phyloP scores from a whole-genome alignment of 2,797 vertebrate genomes.

The Myotis myotis region DNA sequence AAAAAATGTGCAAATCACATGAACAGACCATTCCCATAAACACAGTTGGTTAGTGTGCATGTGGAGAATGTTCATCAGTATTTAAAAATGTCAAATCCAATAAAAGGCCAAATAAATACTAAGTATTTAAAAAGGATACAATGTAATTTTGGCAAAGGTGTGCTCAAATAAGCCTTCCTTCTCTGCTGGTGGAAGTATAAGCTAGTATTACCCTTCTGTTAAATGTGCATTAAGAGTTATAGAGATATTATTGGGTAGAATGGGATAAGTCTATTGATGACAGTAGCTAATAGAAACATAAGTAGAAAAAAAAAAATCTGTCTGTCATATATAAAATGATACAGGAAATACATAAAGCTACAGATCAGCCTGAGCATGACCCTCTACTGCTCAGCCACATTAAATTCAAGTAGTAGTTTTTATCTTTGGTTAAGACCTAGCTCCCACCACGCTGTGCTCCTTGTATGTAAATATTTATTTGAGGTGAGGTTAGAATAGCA shows the following conservation, averaged over 20 bases:
- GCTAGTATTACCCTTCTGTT: background rate
- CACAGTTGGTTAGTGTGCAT: background rate
- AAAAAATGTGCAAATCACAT: background rate
- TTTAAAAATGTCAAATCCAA: conserved; percentile 16
- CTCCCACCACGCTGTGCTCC: background rate
- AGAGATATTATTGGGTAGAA: background rate
- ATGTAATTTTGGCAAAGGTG: background rate
- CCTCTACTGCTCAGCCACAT: background rate
- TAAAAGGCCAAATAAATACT: background rate
- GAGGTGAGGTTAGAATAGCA: background rate
- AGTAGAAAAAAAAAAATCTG: background rate
- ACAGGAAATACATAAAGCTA: background rate
- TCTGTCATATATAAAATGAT: background rate
- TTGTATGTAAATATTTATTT: background rate
- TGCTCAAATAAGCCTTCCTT: background rate
- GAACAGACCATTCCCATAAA: background rate
- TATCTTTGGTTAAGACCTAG: background rate
- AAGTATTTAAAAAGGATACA: background rate
- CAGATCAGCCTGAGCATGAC: background rate
- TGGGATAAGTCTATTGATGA: background rate
- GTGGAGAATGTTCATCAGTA: background rate
- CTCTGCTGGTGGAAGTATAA: background rate
- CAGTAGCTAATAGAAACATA: background rate
- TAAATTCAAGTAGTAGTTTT: background rate
- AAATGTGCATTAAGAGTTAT: background rate